Conservation (phyloP, 2,888 invertebrate species). For the Tipula unca region DNA sequence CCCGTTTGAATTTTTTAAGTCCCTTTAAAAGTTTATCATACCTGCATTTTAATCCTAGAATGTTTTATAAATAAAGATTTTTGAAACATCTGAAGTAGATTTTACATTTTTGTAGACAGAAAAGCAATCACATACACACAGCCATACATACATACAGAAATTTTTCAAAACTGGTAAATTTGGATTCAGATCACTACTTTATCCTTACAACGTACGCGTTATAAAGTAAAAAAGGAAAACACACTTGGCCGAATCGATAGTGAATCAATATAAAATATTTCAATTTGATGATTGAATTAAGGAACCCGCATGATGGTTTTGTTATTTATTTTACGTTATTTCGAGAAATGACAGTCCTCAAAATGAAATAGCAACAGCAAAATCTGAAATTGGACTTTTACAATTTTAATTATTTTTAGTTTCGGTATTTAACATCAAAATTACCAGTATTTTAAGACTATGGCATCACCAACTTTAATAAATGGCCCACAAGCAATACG, state of each 20-base stretch:
- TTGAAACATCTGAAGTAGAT: too few relatives aligned
- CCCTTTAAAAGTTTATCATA: too few relatives aligned
- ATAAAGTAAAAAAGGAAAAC: too few relatives aligned
- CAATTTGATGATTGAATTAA: not conserved
- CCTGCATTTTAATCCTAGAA: too few relatives aligned
- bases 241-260: not conserved
- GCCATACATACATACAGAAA: too few relatives aligned
- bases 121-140: too few relatives aligned
- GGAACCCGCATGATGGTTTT: not conserved
- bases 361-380: not conserved
- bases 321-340: not conserved
- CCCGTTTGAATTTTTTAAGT: too few relatives aligned
- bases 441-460: not conserved
- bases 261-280: not conserved
- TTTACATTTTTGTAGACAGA: too few relatives aligned
- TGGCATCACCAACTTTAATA: not conserved
- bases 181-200: too few relatives aligned
- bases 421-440: not conserved
- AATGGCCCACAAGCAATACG: not conserved
- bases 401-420: not conserved
- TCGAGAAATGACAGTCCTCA: not conserved
- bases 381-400: not conserved
- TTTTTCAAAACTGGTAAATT: too few relatives aligned
- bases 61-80: too few relatives aligned
- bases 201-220: too few relatives aligned